Evolutionary conservation across 2,888 invertebrate species (phyloP), one percentile per base, ranked within the genome.

Genomic region (Allophyes oxyacanthae): DNA sequence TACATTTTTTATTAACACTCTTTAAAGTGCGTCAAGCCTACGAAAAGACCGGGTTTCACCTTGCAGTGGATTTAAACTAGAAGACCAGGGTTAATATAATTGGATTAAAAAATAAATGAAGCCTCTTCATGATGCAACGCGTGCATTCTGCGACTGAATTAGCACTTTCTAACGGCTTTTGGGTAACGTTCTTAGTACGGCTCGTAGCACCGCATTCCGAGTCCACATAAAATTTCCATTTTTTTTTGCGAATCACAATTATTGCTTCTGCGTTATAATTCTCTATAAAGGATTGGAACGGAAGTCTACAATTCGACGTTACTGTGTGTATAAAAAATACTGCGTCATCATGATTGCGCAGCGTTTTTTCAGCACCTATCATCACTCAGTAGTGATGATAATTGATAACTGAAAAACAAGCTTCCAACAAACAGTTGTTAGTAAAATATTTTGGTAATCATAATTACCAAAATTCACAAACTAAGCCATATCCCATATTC

Each of bases 91-190:
- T 25, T 20, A 40, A 48, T 48, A 36, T 25, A 25, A 60, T 45
- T 32, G 15, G 33, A 42, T 38, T 48, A 54, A 46, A 58, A 56
- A 54, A 49, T 44, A 48, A 71, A 61, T 62, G 66, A 65, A 71
- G 71, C 62, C 76, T 81, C 75, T 82, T 84, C 83, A 82, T 84
- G 87, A 85, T 85, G 85, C 87, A 85, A 82, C 77, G 78, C 82
- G 82, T 81, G 84, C 83, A 77, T 80, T 84, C 79, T 80, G 80
- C 74, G 86, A 79, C 83, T 86, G 84, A 87, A 86, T 85, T 86
- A 85, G 82, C 82, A 85, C 88, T 89, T 89, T 89, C 89, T 89
- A 86, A 87, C 84, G 78, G 81, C 83, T 83, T 82, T 89, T 89
- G 87, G 81, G 87, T 87, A 89, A 89, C 84, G 76, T 83, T 82